phyloP scores from a whole-genome alignment of 1,140 invertebrate species.

The Drosophila tani region DNA sequence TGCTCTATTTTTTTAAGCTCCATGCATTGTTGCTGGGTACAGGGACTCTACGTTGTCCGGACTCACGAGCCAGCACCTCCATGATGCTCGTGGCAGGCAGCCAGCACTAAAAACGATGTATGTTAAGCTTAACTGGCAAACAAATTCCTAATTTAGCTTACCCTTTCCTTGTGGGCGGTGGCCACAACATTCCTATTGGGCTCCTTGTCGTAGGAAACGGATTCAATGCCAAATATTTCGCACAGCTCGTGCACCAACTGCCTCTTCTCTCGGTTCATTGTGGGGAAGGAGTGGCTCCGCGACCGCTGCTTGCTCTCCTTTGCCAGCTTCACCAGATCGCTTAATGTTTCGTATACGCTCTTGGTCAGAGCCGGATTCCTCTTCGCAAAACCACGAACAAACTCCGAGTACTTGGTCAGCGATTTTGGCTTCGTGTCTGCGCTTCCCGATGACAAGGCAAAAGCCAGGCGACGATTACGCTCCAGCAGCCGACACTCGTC shows the following conservation, averaged over 20 bases:
- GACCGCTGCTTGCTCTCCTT: conserved; percentile 95
- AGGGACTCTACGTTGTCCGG: conserved; percentile 91
- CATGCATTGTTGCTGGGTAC: conserved; percentile 87
- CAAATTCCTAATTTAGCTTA: conserved; percentile 65
- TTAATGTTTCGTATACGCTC: conserved; percentile 93
- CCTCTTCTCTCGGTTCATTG: conserved; percentile 96
- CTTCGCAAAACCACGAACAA: conserved; percentile 93
- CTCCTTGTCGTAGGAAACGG: conserved; percentile 96
- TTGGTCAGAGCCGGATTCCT: conserved; percentile 93
- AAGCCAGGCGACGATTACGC: conserved; percentile 93
- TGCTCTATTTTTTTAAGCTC: conserved; percentile 74
- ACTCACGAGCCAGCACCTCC: conserved; percentile 91
- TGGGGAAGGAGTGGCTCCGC: conserved; percentile 95
- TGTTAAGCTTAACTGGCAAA: background rate
- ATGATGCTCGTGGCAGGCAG: conserved; percentile 93
- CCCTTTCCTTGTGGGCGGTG: conserved; percentile 93
- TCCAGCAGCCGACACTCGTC: conserved; percentile 95
- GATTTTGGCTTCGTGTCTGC: conserved; percentile 92
- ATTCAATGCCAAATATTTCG: conserved; percentile 97
- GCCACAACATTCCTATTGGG: conserved; percentile 97
- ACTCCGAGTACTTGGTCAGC: conserved; percentile 93
- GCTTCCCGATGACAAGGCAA: conserved; percentile 94
- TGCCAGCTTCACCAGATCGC: conserved; percentile 93
- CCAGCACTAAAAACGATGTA: conserved; percentile 88
- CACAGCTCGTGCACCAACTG: conserved; percentile 96